Percentiles rank a stretch among this genome's conserved stretches.
Evolutionary conservation across 2,797 vertebrate species (phyloP).

Genomic region (Oceanodroma leucorhoa): DNA sequence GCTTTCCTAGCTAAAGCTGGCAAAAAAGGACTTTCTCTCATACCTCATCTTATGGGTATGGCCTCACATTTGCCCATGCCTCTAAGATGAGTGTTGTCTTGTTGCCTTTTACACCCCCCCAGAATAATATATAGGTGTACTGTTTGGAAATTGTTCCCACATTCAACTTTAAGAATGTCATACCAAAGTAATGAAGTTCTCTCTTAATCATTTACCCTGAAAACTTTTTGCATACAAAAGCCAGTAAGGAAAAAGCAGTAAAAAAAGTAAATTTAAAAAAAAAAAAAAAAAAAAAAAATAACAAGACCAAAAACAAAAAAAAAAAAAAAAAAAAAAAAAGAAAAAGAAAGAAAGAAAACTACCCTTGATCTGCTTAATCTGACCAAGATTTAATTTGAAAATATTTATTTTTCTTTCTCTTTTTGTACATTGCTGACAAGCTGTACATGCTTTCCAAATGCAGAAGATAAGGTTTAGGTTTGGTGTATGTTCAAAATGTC

Average conservation of each 20-base stretch:
- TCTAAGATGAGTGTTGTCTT: background rate
- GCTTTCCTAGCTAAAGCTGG: background rate
- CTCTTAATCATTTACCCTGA: background rate
- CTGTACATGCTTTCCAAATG: background rate
- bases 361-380: background rate
- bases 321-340: background rate
- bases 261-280: background rate
- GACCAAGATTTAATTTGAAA: background rate
- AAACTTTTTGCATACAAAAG: background rate
- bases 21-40: background rate
- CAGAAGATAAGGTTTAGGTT: background rate
- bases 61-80: background rate
- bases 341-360: background rate
- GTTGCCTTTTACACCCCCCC: rapidly evolving
- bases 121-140: rapidly evolving
- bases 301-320: too few relatives aligned
- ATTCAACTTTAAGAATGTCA: background rate
- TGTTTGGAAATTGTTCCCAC: background rate
- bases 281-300: background rate
- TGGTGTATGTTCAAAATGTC: background rate
- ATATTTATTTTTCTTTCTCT: background rate
- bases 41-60: rapidly evolving
- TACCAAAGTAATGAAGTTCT: background rate
- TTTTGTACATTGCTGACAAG: background rate
- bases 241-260: background rate